Conservation (phyloP, 2,888 invertebrate species). For the Antheraea yamamai region DNA sequence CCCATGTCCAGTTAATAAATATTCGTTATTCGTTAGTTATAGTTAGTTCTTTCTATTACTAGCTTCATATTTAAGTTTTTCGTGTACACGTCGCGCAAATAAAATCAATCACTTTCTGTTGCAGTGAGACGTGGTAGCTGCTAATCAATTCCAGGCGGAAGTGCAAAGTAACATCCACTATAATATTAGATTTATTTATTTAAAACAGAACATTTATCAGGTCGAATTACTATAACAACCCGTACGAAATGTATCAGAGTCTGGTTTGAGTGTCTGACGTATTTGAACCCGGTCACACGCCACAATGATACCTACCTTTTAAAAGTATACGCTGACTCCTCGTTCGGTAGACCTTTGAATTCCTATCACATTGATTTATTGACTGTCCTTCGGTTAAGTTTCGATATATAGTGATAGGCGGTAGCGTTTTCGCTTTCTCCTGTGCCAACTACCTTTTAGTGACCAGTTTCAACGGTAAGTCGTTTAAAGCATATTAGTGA, state of each 20-base stretch:
- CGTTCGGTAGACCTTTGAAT: constrained; percentile 24
- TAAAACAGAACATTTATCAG: not conserved
- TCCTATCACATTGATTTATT: constrained; percentile 27
- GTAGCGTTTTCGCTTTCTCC: constrained; percentile 11
- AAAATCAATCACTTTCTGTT: too few species aligned
- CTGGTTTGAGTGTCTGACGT: not conserved
- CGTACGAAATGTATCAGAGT: not conserved
- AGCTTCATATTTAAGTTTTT: too few species aligned
- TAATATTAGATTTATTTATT: too few species aligned
- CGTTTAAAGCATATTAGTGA: too few species aligned
- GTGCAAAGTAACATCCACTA: too few species aligned
- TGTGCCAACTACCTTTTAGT: not conserved
- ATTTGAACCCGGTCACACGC: not conserved
- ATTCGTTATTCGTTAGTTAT: too few species aligned
- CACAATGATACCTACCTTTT: not conserved
- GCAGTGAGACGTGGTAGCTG: too few species aligned
- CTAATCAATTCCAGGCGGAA: too few species aligned
- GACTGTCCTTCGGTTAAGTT: constrained; percentile 1
- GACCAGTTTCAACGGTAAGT: too few species aligned
- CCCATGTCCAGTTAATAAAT: too few species aligned
- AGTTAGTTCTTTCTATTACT: too few species aligned
- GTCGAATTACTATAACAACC: not conserved
- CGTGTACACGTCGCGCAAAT: too few species aligned
- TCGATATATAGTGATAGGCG: constrained; percentile 12
- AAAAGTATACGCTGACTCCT: constrained; percentile 13